These are phyloP conservation scores for Oreortyx pictus DNA, from an alignment of 2,797 vertebrate species.

Conservation along the genomic window DNA sequence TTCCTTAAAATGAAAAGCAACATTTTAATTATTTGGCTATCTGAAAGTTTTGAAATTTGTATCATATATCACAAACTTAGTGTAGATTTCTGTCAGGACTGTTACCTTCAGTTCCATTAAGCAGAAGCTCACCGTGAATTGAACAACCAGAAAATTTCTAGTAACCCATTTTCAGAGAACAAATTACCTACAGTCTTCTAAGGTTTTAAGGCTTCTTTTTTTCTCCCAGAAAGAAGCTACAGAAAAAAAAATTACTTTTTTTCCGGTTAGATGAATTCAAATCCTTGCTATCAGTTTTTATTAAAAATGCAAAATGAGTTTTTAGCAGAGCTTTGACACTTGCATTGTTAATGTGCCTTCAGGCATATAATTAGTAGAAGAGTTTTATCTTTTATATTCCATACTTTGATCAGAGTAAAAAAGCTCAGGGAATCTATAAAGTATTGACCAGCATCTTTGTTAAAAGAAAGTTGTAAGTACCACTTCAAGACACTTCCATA, in stretches of 20 bases:
- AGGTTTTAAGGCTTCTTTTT: constrained; percentile 26
- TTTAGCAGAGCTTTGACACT: constrained; percentile 82
- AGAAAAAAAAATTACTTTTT: constrained; percentile 80
- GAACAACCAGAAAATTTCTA: constrained; percentile 25
- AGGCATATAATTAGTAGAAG: constrained; percentile 86
- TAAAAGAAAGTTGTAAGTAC: constrained; percentile 73
- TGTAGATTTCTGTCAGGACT: background rate
- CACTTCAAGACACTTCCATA: constrained; percentile 69
- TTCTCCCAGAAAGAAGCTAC: constrained; percentile 47
- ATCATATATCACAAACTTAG: background rate
- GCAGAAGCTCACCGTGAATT: background rate
- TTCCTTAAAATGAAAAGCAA: background rate
- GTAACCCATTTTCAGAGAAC: constrained; percentile 6
- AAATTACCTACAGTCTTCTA: constrained; percentile 52
- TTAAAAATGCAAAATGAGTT: constrained; percentile 85
- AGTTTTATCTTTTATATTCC: constrained; percentile 86
- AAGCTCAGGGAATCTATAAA: constrained; percentile 79
- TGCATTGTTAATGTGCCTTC: constrained; percentile 86
- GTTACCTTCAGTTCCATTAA: background rate
- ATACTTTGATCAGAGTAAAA: constrained; percentile 83
- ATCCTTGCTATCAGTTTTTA: constrained; percentile 80
- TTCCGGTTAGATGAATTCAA: constrained; percentile 80
- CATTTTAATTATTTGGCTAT: background rate
- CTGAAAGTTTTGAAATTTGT: background rate
- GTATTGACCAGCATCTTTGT: constrained; percentile 81